Conservation (phyloP, 1,140 invertebrate genomes). For the Propsilocerus akamusi region DNA sequence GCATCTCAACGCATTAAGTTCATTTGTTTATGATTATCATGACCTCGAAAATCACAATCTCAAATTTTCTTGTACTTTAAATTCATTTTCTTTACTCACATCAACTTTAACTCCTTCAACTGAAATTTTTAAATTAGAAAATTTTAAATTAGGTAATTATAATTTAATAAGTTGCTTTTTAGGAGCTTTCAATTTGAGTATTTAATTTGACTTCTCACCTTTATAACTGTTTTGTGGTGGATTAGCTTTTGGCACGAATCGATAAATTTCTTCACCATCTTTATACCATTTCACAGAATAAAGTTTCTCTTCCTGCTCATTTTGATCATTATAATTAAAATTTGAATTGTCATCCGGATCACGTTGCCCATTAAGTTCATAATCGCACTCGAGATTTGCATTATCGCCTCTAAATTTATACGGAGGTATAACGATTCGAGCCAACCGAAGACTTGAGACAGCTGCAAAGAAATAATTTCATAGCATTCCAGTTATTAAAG, state of each 20-base stretch:
- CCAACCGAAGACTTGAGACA: constrained; percentile 29
- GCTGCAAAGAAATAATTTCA: neutral
- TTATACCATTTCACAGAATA: constrained; percentile 68
- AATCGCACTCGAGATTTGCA: constrained; percentile 53
- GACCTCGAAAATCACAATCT: too few relatives aligned
- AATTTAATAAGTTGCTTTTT: too few relatives aligned
- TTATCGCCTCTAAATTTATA: constrained; percentile 49
- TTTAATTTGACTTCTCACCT: constrained; percentile 9
- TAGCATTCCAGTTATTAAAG: too few relatives aligned
- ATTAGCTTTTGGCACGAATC: constrained; percentile 38
- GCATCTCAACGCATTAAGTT: neutral
- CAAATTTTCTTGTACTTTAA: neutral
- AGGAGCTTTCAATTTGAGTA: too few relatives aligned
- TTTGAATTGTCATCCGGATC: constrained; percentile 8
- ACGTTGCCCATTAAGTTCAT: constrained; percentile 32
- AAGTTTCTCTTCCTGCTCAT: constrained; percentile 33
- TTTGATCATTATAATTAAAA: constrained; percentile 8
- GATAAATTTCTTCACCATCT: constrained; percentile 62
- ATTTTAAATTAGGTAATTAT: too few relatives aligned
- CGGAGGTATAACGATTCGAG: constrained; percentile 46
- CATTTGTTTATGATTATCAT: neutral
- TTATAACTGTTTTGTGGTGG: constrained; percentile 35
- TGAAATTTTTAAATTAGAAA: too few relatives aligned
- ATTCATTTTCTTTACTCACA: constrained; percentile 31
- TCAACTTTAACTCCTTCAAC: constrained; percentile 49